These are phyloP conservation scores for Apteryx owenii DNA, from an alignment of 2,113 vertebrate species.

Conservation along the genomic window DNA sequence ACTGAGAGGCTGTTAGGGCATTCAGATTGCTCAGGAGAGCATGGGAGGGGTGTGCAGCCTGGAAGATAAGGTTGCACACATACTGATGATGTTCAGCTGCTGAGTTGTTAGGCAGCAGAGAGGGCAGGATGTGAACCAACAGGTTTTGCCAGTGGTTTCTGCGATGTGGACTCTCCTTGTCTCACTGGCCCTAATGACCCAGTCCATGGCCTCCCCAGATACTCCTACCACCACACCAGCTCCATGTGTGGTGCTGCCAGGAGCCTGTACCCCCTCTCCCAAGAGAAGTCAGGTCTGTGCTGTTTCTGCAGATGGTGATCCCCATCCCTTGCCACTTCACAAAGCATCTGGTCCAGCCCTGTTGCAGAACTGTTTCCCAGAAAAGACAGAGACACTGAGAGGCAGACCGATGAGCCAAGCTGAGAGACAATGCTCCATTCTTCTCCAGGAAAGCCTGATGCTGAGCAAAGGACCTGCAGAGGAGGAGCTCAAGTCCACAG, in stretches of 20 bases:
- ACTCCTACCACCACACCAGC: not conserved
- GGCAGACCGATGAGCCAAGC: not conserved
- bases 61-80: rapidly evolving
- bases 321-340: not conserved
- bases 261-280: not conserved
- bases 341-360: not conserved
- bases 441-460: not conserved
- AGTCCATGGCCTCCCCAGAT: not conserved
- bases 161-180: not conserved
- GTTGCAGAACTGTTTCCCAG: not conserved
- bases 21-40: not conserved
- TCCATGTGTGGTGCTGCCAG: not conserved
- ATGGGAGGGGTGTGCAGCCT: too few species aligned
- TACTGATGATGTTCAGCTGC: not conserved
- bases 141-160: not conserved
- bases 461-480: not conserved
- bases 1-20: not conserved
- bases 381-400: not conserved
- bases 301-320: not conserved
- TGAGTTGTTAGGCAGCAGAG: not conserved
- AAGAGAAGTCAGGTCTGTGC: not conserved
- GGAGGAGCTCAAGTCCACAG: not conserved
- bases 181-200: not conserved
- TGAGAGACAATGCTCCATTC: not conserved
- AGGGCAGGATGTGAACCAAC: not conserved